Evolutionary conservation across 2,797 vertebrate genomes (phyloP).

Genomic region (Brachymystax lenok): DNA sequence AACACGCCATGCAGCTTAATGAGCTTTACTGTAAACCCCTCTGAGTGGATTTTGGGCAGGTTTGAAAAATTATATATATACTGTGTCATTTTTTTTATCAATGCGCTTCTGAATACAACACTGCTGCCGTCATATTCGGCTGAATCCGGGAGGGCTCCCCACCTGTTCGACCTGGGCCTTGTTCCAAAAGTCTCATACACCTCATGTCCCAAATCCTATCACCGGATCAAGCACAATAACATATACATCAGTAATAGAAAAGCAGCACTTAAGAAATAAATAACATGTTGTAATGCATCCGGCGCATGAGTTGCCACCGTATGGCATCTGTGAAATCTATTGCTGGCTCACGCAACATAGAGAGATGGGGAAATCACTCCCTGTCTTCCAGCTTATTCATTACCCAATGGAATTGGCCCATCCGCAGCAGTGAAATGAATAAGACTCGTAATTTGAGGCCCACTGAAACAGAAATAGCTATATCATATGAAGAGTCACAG

Average conservation of each 20-base stretch:
- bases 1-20: background rate
- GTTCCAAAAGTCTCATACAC: conserved; percentile 48
- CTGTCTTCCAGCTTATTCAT: conserved; percentile 59
- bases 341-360: conserved; percentile 52
- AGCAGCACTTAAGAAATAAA: conserved; percentile 71
- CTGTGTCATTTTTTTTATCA: background rate
- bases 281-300: conserved; percentile 57
- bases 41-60: background rate
- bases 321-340: conserved; percentile 64
- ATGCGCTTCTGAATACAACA: background rate
- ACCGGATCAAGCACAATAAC: conserved; percentile 64
- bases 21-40: background rate
- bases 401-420: conserved; percentile 50
- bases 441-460: conserved; percentile 51
- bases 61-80: background rate
- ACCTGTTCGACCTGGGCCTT: conserved; percentile 49
- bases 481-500: conserved; percentile 29
- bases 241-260: conserved; percentile 64
- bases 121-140: background rate
- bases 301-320: conserved; percentile 60
- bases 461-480: conserved; percentile 57
- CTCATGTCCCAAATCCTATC: conserved; percentile 57
- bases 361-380: conserved; percentile 45
- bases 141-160: conserved; percentile 20
- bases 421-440: conserved; percentile 50